Base-by-base conservation (phyloP, 2,888 invertebrate species). In the Allacma fusca region DNA sequence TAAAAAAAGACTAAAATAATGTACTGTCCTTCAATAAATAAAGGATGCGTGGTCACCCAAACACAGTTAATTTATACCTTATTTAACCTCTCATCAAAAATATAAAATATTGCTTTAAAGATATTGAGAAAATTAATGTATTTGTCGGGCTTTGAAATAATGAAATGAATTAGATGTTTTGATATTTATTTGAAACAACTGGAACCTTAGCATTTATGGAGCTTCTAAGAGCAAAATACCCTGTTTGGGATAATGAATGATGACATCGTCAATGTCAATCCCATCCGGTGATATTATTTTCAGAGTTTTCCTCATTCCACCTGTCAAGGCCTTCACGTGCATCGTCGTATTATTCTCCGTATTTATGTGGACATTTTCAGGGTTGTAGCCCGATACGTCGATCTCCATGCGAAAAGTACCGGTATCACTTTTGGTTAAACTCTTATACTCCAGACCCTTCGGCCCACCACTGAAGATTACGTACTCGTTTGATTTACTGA, bases 381-480 rank as follows among this genome's bases (percentile, higher is more conserved):
- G 75, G 21, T 26, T 44, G 43, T 67, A 75, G 24, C 65, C 67
- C 16, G 44, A 28, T 1, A 75, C 67, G 44, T 75, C 75, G n/a
- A 75, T 75, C 24, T 75, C 75, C 65, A 75, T 50, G 1, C 75
- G 40, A n/a, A 75, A 75, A 9, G 75, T 75, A 13, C 75, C 75
- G 7, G 28, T 75, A 5, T 43, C 16, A n/a, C 65, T 75, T 28
- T 67, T 65, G 26, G 34, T 64, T 21, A 75, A 34, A 50, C 67
- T 75, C n/a, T 65, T 43, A 24, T 75, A 75, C 24, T 75, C 65
- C 1, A 75, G 44, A 21, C 75, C 75, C 57, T 44, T 75, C 13
- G 67, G 65, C 12, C 75, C 75, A 4, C 75, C 75, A n/a, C 67
- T 67, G 67, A 75, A 75, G 19, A 75, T 75, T 24, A 75, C 44